Evolutionary conservation across 2,888 invertebrate species (phyloP).

Genomic region (Pseudococcus viburni): DNA sequence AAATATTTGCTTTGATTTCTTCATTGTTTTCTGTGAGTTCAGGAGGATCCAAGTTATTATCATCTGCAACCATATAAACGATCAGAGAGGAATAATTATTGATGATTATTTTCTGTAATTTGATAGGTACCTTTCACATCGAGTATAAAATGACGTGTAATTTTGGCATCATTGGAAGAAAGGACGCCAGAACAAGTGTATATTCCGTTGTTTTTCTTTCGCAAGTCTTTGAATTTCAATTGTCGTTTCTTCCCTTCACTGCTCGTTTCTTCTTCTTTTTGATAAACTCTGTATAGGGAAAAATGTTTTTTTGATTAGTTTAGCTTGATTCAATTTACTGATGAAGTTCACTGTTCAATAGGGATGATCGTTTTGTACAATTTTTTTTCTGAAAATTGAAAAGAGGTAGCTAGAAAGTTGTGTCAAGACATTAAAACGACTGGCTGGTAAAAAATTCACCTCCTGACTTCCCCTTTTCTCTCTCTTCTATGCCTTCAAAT

Average conservation of each 20-base stretch:
- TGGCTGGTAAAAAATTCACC: no score
- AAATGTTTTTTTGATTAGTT: no score
- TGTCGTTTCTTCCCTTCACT: neutral
- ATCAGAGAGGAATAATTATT: neutral
- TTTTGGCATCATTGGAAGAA: neutral
- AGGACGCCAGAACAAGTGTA: neutral
- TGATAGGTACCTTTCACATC: neutral
- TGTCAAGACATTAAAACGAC: no score
- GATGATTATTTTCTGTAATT: no score
- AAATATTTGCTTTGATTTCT: neutral
- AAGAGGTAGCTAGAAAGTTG: no score
- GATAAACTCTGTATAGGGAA: neutral
- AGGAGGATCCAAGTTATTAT: neutral
- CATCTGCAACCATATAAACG: neutral
- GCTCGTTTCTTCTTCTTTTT: neutral
- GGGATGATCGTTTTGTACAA: no score
- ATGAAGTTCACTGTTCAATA: no score
- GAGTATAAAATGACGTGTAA: neutral
- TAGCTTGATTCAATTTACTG: no score
- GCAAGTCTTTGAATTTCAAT: slow-evolving; percentile 24
- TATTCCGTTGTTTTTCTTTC: neutral
- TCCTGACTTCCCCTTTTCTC: no score
- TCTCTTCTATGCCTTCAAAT: no score
- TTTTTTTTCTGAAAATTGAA: no score
- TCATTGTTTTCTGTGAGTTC: neutral